Conservation (phyloP, 2,113 vertebrate genomes). For the Onychostruthus taczanowskii region DNA sequence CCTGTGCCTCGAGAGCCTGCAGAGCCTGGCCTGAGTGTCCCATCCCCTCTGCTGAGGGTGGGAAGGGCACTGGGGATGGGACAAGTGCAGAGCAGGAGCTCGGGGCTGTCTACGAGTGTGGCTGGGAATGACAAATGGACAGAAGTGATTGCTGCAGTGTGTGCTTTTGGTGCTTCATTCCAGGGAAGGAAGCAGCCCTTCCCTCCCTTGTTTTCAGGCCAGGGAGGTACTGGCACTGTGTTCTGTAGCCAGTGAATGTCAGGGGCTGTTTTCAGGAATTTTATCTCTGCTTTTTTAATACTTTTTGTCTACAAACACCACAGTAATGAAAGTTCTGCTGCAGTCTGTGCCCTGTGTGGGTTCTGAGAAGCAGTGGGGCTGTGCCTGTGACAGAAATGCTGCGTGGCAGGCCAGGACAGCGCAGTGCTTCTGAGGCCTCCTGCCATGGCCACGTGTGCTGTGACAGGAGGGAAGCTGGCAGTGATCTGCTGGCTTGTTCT, state of each 20-base stretch:
- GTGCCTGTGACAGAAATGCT: background rate
- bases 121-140: background rate
- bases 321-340: background rate
- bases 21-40: background rate
- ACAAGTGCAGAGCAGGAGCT: background rate
- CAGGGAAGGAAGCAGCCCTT: slow-evolving; percentile 9
- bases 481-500: background rate
- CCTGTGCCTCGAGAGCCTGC: background rate
- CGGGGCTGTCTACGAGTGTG: accelerated
- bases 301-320: background rate
- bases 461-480: background rate
- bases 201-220: background rate
- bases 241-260: background rate
- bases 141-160: background rate
- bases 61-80: background rate
- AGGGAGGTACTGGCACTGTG: background rate
- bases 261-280: background rate
- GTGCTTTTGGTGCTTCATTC: background rate
- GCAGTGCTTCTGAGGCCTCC: background rate
- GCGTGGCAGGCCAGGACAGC: background rate
- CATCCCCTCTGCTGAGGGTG: accelerated
- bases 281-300: background rate
- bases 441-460: accelerated
- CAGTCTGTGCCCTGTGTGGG: accelerated
- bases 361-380: background rate